These are phyloP conservation scores for Presbytis comata DNA, from an alignment of 2,797 vertebrate species.

Conservation along the genomic window DNA sequence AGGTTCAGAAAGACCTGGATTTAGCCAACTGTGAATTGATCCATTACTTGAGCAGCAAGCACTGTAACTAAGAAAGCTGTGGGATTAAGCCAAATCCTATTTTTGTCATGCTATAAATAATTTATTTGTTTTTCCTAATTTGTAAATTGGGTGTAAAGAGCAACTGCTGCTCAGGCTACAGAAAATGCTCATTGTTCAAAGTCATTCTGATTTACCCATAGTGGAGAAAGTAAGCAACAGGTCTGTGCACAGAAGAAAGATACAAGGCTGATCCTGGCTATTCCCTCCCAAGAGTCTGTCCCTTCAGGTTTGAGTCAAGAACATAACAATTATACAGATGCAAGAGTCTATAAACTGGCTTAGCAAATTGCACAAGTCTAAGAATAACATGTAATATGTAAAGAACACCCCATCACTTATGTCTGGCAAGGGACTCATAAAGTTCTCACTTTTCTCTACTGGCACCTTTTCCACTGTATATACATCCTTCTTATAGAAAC, in stretches of 20 bases:
- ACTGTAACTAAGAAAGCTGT: background rate
- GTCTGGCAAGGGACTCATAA: background rate
- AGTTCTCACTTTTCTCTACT: background rate
- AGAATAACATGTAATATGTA: background rate
- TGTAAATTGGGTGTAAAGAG: conserved; percentile 78
- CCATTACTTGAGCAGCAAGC: background rate
- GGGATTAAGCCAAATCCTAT: background rate
- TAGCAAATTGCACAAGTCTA: background rate
- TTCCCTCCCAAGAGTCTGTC: background rate
- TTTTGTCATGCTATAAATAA: conserved; percentile 71
- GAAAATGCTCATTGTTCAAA: conserved; percentile 75
- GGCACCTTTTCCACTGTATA: background rate
- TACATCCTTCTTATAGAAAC: background rate
- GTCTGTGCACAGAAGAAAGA: background rate
- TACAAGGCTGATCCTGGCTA: background rate
- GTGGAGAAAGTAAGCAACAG: conserved; percentile 63
- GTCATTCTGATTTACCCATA: background rate
- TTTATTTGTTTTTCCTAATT: conserved; percentile 79
- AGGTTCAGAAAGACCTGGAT: background rate
- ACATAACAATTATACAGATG: background rate
- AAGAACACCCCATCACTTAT: background rate
- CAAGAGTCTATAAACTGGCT: background rate
- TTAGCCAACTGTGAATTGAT: background rate
- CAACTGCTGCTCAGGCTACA: conserved; percentile 64
- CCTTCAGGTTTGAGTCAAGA: background rate